phyloP scores from a whole-genome alignment of 2,113 vertebrate species.

The Chloebia gouldiae region DNA sequence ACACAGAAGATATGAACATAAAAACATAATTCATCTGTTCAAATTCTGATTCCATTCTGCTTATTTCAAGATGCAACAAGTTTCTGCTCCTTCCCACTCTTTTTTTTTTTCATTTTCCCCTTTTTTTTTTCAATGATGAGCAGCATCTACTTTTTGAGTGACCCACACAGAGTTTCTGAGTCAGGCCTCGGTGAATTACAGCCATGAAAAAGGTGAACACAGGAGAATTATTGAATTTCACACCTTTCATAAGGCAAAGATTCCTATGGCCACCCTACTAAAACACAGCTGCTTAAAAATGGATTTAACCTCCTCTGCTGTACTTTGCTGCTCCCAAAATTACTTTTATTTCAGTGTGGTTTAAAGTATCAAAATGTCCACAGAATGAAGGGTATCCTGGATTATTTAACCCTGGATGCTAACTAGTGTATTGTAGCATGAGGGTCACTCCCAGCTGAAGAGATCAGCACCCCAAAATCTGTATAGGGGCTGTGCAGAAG shows the following conservation, averaged over 20 bases:
- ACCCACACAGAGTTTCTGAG: not conserved
- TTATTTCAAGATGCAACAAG: conserved; percentile 38
- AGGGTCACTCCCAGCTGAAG: not conserved
- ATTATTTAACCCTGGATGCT: not conserved
- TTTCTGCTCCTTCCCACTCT: conserved; percentile 19
- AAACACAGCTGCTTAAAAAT: not conserved
- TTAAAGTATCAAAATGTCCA: not conserved
- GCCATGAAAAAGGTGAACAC: not conserved
- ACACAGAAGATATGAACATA: conserved; percentile 52
- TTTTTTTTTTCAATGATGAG: not conserved
- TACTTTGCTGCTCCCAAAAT: not conserved
- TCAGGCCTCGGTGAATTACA: not conserved
- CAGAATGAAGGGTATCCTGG: not conserved
- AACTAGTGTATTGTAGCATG: not conserved
- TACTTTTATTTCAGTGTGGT: not conserved
- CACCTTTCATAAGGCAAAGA: not conserved
- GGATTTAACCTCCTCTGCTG: not conserved
- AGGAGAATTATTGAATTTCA: not conserved
- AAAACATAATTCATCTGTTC: conserved; percentile 60
- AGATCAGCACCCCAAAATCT: not conserved
- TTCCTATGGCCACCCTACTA: not conserved
- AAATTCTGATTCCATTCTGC: not conserved
- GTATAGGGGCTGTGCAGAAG: not conserved
- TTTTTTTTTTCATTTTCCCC: not conserved
- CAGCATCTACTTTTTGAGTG: not conserved